Evolutionary conservation across 2,797 vertebrate species (phyloP).

Genomic region (Australoheros facetus): DNA sequence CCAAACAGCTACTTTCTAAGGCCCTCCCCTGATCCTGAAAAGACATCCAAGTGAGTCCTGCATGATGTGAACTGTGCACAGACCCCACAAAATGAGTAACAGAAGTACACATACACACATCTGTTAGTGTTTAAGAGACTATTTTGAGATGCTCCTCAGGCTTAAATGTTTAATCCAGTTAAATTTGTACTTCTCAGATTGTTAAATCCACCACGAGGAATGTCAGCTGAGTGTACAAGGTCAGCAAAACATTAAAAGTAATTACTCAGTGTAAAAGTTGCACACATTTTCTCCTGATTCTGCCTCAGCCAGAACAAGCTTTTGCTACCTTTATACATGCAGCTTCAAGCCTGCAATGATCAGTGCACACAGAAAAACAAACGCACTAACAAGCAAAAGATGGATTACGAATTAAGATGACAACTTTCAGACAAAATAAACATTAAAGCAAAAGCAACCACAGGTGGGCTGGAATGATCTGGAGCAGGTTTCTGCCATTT

Average conservation of each 20-base stretch:
- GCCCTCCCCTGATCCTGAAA: not conserved
- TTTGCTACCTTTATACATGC: not conserved
- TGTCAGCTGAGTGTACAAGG: slow-evolving; percentile 41
- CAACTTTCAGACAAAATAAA: not conserved
- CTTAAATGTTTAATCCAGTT: slow-evolving; percentile 57
- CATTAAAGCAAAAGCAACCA: not conserved
- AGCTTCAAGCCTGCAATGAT: not conserved
- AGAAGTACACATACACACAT: not conserved
- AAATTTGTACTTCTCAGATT: slow-evolving; percentile 43
- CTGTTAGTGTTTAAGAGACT: slow-evolving; percentile 13
- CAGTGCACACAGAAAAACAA: not conserved
- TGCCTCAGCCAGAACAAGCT: not conserved
- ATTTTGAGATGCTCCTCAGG: slow-evolving; percentile 40
- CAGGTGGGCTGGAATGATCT: not conserved
- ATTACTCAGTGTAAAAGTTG: slow-evolving; percentile 22
- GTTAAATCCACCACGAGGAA: slow-evolving; percentile 48
- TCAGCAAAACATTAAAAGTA: slow-evolving; percentile 44
- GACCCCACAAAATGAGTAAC: not conserved
- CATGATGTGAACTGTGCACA: not conserved
- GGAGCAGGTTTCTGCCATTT: not conserved
- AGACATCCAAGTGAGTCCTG: not conserved
- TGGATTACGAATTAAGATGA: not conserved
- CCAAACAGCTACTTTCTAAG: not conserved
- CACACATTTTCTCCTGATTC: not conserved
- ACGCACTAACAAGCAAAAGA: not conserved